These are phyloP conservation scores for Sterrhoptilus dennistouni DNA, from an alignment of 2,113 vertebrate species.

Conservation along the genomic window DNA sequence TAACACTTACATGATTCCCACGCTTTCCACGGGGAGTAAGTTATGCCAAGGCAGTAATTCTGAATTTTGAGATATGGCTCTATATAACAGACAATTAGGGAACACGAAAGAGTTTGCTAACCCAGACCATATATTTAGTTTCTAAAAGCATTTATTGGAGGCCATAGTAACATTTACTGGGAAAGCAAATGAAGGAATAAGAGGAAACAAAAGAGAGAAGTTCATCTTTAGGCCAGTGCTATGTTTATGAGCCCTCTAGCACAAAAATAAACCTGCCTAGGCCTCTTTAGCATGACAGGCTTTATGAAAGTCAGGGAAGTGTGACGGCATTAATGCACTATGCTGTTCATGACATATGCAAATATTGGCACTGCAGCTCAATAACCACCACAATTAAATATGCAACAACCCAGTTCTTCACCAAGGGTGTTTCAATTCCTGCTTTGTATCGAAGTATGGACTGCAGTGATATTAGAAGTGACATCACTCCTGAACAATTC, in stretches of 20 bases:
- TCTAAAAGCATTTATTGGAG: background rate
- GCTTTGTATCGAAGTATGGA: background rate
- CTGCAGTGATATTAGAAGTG: background rate
- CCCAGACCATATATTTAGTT: background rate
- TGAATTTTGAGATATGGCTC: background rate
- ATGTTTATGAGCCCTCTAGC: background rate
- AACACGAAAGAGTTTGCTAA: background rate
- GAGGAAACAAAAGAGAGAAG: background rate
- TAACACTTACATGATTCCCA: background rate
- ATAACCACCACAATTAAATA: background rate
- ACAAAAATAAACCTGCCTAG: background rate
- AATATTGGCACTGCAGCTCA: background rate
- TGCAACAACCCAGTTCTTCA: background rate
- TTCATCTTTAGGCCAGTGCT: background rate
- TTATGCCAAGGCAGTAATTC: background rate
- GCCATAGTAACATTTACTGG: background rate
- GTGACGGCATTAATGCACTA: background rate
- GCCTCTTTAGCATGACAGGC: background rate
- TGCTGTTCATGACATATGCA: background rate
- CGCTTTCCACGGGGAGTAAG: background rate
- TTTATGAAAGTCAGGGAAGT: background rate
- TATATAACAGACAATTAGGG: background rate
- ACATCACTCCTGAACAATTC: background rate
- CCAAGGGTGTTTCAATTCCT: background rate
- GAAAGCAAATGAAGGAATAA: background rate